Conservation (phyloP, 2,113 vertebrate species). For the Mormyrus iriodes region DNA sequence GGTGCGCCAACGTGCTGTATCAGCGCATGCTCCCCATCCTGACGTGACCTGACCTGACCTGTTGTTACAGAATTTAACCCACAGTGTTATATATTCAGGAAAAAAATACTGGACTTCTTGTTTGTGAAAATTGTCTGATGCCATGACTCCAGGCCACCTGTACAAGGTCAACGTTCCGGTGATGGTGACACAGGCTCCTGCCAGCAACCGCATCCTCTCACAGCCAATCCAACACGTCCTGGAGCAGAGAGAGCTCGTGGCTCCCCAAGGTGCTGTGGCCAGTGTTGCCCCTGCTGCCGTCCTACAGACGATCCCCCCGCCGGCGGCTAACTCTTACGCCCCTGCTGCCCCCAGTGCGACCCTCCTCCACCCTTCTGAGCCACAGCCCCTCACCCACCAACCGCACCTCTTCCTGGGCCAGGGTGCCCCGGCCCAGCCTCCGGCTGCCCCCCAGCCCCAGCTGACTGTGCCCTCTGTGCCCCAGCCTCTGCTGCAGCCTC, state of each 20-base stretch:
- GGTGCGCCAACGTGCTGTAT: too few relatives aligned
- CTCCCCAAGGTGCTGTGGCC: slow-evolving; percentile 39
- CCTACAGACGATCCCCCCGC: slow-evolving; percentile 34
- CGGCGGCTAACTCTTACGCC: slow-evolving; percentile 36
- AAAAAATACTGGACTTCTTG: not conserved
- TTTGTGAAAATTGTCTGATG: too few relatives aligned
- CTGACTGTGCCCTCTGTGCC: not conserved
- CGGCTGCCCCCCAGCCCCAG: not conserved
- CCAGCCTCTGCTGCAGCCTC: not conserved
- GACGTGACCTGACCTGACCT: too few relatives aligned
- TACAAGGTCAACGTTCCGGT: slow-evolving; percentile 89
- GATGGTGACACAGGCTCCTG: slow-evolving; percentile 77
- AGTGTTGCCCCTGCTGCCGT: slow-evolving; percentile 16
- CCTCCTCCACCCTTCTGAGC: not conserved
- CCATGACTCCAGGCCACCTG: slow-evolving; percentile 72
- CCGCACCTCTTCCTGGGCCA: slow-evolving; percentile 9
- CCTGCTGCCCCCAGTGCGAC: not conserved
- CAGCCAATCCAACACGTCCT: slow-evolving; percentile 57
- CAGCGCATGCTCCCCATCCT: too few relatives aligned
- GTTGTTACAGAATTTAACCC: not conserved
- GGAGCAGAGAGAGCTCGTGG: slow-evolving; percentile 45
- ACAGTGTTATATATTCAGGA: not conserved
- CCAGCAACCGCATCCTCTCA: slow-evolving; percentile 52
- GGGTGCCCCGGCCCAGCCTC: not conserved
- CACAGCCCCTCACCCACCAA: slow-evolving; percentile 28